Percentiles rank a stretch among this genome's conserved stretches.
phyloP scores from a whole-genome alignment of 2,113 vertebrate genomes.

The Stegastes partitus region DNA sequence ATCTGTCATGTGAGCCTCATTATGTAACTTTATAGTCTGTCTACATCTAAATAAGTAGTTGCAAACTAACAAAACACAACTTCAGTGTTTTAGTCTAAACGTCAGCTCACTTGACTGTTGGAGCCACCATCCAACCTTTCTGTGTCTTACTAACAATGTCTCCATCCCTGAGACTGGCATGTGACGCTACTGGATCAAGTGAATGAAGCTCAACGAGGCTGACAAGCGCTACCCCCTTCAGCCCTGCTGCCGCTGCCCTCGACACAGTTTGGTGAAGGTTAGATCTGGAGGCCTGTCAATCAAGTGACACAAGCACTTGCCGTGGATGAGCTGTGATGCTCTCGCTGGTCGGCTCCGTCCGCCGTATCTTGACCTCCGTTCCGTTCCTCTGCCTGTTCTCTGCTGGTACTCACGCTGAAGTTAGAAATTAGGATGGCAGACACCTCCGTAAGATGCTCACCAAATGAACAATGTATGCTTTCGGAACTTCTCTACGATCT shows the following conservation, averaged over 20 bases:
- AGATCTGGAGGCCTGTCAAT: constrained; percentile 79
- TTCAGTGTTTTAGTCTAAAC: background rate
- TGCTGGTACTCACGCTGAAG: constrained; percentile 51
- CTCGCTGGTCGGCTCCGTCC: constrained; percentile 36
- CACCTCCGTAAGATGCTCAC: constrained; percentile 40
- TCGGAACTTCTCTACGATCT: constrained; percentile 18
- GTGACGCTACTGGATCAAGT: constrained; percentile 63
- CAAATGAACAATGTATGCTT: constrained; percentile 43
- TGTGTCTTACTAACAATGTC: constrained; percentile 39
- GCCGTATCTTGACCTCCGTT: constrained; percentile 59
- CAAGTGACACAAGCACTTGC: constrained; percentile 79
- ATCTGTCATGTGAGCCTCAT: background rate
- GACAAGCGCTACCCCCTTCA: constrained; percentile 76
- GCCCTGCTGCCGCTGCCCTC: constrained; percentile 64
- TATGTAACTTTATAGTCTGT: background rate
- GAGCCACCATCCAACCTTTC: constrained; percentile 37
- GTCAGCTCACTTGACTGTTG: constrained; percentile 16
- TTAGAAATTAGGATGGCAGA: constrained; percentile 69
- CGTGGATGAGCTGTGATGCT: constrained; percentile 71
- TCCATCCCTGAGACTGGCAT: constrained; percentile 65
- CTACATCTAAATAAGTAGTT: background rate
- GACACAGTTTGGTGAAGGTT: constrained; percentile 80
- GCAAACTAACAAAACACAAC: background rate
- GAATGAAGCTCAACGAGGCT: constrained; percentile 73
- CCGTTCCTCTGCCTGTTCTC: constrained; percentile 52